Percentiles rank a stretch among this genome's conserved stretches.
phyloP scores from a whole-genome alignment of 2,888 invertebrate genomes.

The Harpalus rufipes region DNA sequence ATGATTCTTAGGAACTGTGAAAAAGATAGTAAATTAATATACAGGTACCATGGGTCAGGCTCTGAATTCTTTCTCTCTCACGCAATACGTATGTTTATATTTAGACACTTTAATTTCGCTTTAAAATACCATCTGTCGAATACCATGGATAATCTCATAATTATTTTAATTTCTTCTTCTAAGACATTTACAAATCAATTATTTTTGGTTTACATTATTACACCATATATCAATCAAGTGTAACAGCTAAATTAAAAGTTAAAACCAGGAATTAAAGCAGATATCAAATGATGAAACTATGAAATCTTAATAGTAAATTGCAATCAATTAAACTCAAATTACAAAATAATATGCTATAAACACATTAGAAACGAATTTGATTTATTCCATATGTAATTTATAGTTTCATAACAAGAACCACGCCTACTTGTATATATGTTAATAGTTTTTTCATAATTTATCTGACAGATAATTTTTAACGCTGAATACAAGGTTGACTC shows the following conservation, averaged over 20 bases:
- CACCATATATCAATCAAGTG: neutral
- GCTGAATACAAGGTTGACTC: constrained; percentile 25
- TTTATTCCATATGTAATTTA: constrained; percentile 49
- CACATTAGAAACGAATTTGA: constrained; percentile 42
- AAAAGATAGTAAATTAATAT: too few species aligned
- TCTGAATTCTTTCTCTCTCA: too few species aligned
- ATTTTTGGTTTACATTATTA: neutral
- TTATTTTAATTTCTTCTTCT: neutral
- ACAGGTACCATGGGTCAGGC: too few species aligned
- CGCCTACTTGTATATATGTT: constrained; percentile 37
- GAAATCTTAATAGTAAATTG: neutral
- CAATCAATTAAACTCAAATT: constrained; percentile 38
- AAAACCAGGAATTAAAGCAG: constrained; percentile 18
- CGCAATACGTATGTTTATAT: too few species aligned
- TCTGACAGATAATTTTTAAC: constrained; percentile 38
- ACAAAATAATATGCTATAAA: constrained; percentile 38
- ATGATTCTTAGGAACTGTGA: too few species aligned
- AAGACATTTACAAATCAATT: neutral
- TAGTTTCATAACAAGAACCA: constrained; percentile 40
- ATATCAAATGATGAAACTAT: constrained; percentile 24
- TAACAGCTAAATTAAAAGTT: constrained; percentile 15
- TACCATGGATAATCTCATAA: neutral
- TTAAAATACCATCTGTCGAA: neutral
- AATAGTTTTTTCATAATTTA: constrained; percentile 53
- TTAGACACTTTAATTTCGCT: neutral